A percentile compares a stretch with the other conserved stretches of the same genome.
Conservation (phyloP, 1,140 invertebrate species). For the Nixonia krombeini region DNA sequence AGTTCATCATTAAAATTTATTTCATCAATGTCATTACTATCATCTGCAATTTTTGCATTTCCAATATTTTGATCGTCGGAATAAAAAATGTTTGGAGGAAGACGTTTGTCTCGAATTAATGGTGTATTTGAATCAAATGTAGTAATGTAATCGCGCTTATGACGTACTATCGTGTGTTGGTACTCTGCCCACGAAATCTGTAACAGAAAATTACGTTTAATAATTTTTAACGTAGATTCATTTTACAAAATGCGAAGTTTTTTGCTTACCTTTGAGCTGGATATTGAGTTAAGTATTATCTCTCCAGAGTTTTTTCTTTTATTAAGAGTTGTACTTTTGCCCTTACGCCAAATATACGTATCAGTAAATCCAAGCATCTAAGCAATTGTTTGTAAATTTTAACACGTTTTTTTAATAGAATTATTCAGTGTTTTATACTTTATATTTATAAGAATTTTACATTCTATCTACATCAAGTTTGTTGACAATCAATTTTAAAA, state of each 20-base stretch:
- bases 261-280: no score
- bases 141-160: conserved; percentile 78
- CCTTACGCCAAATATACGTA: not conserved
- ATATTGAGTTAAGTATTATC: no score
- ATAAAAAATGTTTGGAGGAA: conserved; percentile 11
- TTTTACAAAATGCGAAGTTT: conserved; percentile 7
- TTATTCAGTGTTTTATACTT: not conserved
- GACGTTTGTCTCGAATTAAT: conserved; percentile 56
- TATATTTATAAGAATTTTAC: no score
- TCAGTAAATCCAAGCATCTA: not conserved
- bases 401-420: no score
- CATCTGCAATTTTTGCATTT: conserved; percentile 7
- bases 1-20: conserved; percentile 90
- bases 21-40: no score
- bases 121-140: conserved; percentile 54
- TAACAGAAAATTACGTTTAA: conserved; percentile 3
- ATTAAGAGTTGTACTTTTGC: not conserved
- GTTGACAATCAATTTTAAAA: no score
- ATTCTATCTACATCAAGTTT: no score
- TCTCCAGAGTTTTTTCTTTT: not conserved
- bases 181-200: conserved; percentile 82
- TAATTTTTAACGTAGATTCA: conserved; percentile 1
- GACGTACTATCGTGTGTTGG: conserved; percentile 75
- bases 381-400: no score
- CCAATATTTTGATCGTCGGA: conserved; percentile 4